Conservation (phyloP, 2,888 invertebrate genomes). For the Nomada ruficornis region DNA sequence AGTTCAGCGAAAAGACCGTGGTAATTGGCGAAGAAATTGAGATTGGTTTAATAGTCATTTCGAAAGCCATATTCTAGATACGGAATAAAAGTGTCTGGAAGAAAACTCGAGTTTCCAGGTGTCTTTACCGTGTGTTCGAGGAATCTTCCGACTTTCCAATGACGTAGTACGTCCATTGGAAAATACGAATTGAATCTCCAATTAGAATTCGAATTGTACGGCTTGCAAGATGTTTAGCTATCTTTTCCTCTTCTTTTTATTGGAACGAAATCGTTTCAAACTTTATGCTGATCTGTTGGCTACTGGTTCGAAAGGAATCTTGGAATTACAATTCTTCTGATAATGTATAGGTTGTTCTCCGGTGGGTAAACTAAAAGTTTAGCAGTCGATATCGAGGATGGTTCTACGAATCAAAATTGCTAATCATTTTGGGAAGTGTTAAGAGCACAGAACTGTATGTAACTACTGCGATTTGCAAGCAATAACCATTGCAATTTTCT, state of each 20-base stretch:
- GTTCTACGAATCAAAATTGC: too few relatives aligned
- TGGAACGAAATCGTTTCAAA: not conserved
- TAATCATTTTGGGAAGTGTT: too few relatives aligned
- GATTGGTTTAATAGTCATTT: slow-evolving; percentile 25
- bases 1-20: slow-evolving; percentile 22
- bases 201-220: slow-evolving; percentile 6
- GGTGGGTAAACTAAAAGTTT: too few relatives aligned
- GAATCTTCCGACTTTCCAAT: slow-evolving; percentile 12
- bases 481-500: too few relatives aligned
- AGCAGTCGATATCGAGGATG: too few relatives aligned
- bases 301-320: too few relatives aligned
- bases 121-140: slow-evolving; percentile 3
- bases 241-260: not conserved
- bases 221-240: not conserved
- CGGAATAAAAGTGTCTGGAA: not conserved
- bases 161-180: not conserved
- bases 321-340: too few relatives aligned
- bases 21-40: slow-evolving; percentile 32
- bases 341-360: too few relatives aligned
- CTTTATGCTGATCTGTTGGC: too few relatives aligned
- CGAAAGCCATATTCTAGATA: slow-evolving; percentile 10
- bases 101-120: slow-evolving; percentile 11
- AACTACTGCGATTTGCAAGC: too few relatives aligned
- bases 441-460: too few relatives aligned
- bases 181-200: slow-evolving; percentile 45